Evolutionary conservation across 1,140 invertebrate species (phyloP).

Genomic region (Nephila pilipes): DNA sequence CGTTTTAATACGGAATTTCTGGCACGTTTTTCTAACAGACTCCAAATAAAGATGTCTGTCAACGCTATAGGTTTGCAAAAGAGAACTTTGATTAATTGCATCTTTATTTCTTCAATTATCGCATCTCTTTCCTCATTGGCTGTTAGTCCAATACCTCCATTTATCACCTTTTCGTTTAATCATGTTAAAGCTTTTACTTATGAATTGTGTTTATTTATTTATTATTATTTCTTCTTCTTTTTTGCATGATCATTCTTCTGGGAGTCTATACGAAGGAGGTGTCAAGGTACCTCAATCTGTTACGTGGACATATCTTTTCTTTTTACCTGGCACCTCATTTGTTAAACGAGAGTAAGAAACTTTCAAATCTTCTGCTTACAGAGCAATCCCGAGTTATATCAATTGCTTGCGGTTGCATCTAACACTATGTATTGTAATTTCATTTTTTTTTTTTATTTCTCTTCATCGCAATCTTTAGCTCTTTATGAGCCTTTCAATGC

Average conservation of each 20-base stretch:
- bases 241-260: not conserved
- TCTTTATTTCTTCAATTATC: conserved; percentile 71
- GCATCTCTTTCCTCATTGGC: conserved; percentile 58
- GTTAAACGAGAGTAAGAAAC: conserved; percentile 6
- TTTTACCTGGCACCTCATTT: conserved; percentile 27
- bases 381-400: not conserved
- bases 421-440: not conserved
- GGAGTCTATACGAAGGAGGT: conserved; percentile 21
- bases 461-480: not conserved
- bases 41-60: conserved; percentile 71
- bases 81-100: conserved; percentile 53
- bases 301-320: not conserved
- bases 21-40: conserved; percentile 53
- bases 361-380: not conserved
- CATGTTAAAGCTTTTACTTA: conserved; percentile 8
- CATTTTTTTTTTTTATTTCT: conserved; percentile 24
- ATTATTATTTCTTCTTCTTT: not conserved
- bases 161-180: conserved; percentile 49
- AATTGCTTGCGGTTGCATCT: not conserved
- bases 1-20: conserved; percentile 59
- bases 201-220: conserved; percentile 21
- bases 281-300: conserved; percentile 26
- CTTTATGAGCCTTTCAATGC: not conserved
- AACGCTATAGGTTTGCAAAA: conserved; percentile 22
- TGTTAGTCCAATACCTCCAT: conserved; percentile 19